A percentile compares a stretch with the other conserved stretches of the same genome.
These are phyloP conservation scores for Amniataba percoides DNA, from an alignment of 2,797 vertebrate genomes.

Conservation along the genomic window DNA sequence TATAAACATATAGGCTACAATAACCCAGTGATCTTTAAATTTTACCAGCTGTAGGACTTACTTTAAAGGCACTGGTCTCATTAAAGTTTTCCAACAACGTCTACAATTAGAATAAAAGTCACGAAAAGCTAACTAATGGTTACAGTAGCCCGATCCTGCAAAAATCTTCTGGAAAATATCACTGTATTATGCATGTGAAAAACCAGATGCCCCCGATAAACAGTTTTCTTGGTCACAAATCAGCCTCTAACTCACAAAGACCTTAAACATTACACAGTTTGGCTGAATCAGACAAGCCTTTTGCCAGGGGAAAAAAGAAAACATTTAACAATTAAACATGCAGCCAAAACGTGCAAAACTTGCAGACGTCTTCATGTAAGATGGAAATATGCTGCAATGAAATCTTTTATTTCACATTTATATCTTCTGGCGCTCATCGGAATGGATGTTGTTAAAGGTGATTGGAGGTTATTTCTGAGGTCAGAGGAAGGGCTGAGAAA, in stretches of 20 bases:
- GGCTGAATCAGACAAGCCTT: slow-evolving; percentile 33
- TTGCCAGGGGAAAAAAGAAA: slow-evolving; percentile 50
- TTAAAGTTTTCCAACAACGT: neutral
- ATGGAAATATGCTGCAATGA: slow-evolving; percentile 42
- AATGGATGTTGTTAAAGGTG: slow-evolving; percentile 16
- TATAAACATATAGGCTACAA: neutral
- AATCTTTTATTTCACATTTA: slow-evolving; percentile 30
- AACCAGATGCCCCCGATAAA: slow-evolving; percentile 60
- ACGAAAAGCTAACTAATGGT: slow-evolving; percentile 19
- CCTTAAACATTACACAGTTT: slow-evolving; percentile 54
- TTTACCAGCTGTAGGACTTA: neutral
- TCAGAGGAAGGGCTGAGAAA: slow-evolving; percentile 11
- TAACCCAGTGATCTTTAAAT: slow-evolving; percentile 2
- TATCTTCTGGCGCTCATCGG: slow-evolving; percentile 12
- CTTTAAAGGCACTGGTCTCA: neutral
- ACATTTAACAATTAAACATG: slow-evolving; percentile 45
- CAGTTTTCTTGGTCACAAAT: slow-evolving; percentile 34
- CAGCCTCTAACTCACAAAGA: slow-evolving; percentile 38
- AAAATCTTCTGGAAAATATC: slow-evolving; percentile 45
- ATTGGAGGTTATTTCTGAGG: slow-evolving; percentile 11
- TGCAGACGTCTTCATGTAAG: slow-evolving; percentile 19
- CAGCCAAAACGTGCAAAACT: slow-evolving; percentile 35
- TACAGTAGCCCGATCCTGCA: slow-evolving; percentile 37
- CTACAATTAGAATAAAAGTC: slow-evolving; percentile 4
- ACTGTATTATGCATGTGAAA: slow-evolving; percentile 31